Conservation (phyloP, 2,113 vertebrate species). For the Heterotis niloticus region DNA sequence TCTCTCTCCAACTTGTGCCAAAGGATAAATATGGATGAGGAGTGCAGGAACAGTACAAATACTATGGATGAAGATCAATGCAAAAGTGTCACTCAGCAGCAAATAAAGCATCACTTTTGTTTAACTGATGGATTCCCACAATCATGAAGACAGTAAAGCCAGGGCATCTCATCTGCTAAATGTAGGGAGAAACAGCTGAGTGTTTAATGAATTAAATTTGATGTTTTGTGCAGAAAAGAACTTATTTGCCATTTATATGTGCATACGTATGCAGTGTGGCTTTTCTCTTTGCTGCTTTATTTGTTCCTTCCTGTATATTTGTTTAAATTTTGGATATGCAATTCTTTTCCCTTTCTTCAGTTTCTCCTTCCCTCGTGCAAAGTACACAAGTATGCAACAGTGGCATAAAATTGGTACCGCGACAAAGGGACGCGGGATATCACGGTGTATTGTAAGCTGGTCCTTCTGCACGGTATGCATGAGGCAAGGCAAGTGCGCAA, state of each 20-base stretch:
- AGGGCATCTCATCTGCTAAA: background rate
- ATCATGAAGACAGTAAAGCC: background rate
- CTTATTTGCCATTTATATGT: background rate
- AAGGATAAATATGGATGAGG: slow-evolving; percentile 1
- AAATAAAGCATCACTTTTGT: slow-evolving; percentile 1
- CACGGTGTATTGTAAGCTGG: background rate
- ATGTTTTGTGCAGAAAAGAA: background rate
- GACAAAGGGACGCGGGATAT: background rate
- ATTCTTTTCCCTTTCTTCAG: too few relatives aligned
- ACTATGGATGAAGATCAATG: background rate
- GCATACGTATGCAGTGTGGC: background rate
- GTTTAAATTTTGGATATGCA: too few relatives aligned
- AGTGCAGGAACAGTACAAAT: background rate
- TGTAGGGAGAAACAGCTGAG: background rate
- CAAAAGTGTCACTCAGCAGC: too few relatives aligned
- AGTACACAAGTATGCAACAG: background rate
- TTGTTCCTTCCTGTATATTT: too few relatives aligned
- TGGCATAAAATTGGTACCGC: background rate
- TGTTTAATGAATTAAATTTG: slow-evolving; percentile 4
- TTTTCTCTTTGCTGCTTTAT: background rate
- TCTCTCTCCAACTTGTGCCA: background rate
- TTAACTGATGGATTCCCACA: slow-evolving; percentile 1
- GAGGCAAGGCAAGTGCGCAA: background rate
- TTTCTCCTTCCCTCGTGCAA: background rate
- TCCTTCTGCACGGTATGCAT: background rate